Percentiles rank a stretch among this genome's conserved stretches.
These are phyloP conservation scores for Heteropelma amictum DNA, from an alignment of 2,888 invertebrate genomes.

Conservation along the genomic window DNA sequence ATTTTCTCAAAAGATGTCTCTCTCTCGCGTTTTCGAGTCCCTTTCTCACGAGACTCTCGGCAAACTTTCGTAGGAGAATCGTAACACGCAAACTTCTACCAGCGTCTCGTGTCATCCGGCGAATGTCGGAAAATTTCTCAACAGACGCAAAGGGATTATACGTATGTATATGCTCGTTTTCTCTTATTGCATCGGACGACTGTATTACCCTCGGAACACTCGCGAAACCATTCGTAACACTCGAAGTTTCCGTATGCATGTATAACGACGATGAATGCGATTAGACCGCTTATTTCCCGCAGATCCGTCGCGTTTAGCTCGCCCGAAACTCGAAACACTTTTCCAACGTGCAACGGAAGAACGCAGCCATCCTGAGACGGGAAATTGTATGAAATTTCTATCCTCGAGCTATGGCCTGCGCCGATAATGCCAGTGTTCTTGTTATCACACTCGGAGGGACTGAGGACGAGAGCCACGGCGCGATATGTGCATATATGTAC, in stretches of 20 bases:
- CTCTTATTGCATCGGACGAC: too few species aligned
- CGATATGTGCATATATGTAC: neutral
- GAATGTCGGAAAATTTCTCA: neutral
- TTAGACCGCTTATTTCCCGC: neutral
- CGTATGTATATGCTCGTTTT: too few species aligned
- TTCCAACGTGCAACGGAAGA: neutral
- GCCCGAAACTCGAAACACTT: conserved; percentile 18
- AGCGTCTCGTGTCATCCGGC: neutral
- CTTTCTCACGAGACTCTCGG: neutral
- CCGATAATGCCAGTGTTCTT: conserved; percentile 10
- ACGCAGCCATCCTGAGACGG: neutral
- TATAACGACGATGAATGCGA: neutral
- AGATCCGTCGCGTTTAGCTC: neutral
- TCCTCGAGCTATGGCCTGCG: conserved; percentile 14
- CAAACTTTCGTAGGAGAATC: conserved; percentile 3
- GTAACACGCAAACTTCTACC: neutral
- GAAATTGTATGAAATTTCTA: neutral
- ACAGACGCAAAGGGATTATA: too few species aligned
- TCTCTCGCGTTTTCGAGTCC: neutral
- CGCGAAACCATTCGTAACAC: neutral
- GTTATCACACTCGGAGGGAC: neutral
- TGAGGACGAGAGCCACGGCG: neutral
- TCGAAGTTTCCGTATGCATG: neutral
- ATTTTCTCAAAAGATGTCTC: too few species aligned
- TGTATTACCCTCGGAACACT: neutral